These are phyloP conservation scores for Saccostrea echinata DNA, from an alignment of 1,140 invertebrate species.

Conservation along the genomic window DNA sequence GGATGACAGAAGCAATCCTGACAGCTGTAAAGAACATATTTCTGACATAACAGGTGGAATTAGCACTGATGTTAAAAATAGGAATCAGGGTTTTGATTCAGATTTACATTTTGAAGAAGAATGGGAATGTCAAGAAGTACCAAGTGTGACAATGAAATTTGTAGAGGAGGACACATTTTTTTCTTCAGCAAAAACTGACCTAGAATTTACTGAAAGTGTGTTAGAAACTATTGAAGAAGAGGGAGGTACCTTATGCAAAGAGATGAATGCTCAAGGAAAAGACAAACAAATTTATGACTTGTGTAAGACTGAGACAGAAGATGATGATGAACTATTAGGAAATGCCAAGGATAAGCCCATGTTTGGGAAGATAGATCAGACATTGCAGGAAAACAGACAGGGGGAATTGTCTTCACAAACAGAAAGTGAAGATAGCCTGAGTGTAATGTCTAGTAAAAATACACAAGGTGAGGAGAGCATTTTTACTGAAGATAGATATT, in stretches of 20 bases:
- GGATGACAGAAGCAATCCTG: neutral
- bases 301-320: neutral
- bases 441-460: neutral
- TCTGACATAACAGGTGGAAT: neutral
- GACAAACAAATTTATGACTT: neutral
- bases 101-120: neutral
- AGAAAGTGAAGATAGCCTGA: neutral
- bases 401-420: neutral
- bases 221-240: slow-evolving; percentile 3
- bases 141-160: neutral
- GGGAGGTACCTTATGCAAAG: neutral
- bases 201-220: neutral
- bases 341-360: neutral
- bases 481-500: neutral
- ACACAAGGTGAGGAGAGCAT: neutral
- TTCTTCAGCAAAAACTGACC: neutral
- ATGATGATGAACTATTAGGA: neutral
- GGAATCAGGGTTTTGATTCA: neutral
- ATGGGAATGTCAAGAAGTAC: slow-evolving; percentile 16
- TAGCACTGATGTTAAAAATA: neutral
- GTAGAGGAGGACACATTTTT: neutral
- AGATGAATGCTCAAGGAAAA: neutral
- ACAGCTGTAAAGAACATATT: neutral
- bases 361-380: neutral
- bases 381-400: neutral